These are phyloP conservation scores for Eupithecia tripunctaria DNA, from an alignment of 2,888 invertebrate species.

Conservation along the genomic window DNA sequence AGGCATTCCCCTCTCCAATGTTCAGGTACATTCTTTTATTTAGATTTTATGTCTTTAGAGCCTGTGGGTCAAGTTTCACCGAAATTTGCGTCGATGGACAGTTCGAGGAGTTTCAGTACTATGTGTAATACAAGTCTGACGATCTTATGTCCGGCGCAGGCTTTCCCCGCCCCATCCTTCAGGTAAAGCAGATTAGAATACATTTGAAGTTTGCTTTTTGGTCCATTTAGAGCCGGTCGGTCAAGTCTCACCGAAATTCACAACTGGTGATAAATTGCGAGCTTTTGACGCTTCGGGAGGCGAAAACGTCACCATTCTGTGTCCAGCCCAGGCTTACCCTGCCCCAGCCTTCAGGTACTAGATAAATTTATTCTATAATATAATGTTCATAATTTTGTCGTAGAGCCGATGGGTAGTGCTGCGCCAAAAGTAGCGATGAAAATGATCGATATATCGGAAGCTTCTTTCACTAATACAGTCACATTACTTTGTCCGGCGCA, in stretches of 20 bases:
- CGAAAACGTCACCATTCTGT: conserved; percentile 84
- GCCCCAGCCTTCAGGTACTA: conserved; percentile 86
- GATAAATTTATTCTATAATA: conserved; percentile 23
- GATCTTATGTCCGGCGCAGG: conserved; percentile 90
- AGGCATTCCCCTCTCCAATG: conserved; percentile 89
- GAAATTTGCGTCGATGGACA: conserved; percentile 86
- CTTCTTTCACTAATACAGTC: conserved; percentile 61
- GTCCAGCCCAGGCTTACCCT: conserved; percentile 91
- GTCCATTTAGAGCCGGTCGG: conserved; percentile 86
- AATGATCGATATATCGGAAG: conserved; percentile 79
- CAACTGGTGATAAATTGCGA: conserved; percentile 86
- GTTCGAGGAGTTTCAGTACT: conserved; percentile 86
- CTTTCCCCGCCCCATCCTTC: conserved; percentile 89
- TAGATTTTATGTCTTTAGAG: conserved; percentile 72
- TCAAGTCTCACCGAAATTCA: conserved; percentile 87
- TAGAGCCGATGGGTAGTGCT: conserved; percentile 89
- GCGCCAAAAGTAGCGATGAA: conserved; percentile 87
- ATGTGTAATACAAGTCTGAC: conserved; percentile 83
- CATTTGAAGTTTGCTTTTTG: conserved; percentile 37
- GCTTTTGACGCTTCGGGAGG: conserved; percentile 84
- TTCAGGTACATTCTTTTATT: conserved; percentile 85
- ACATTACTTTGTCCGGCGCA: conserved; percentile 79
- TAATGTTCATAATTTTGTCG: conserved; percentile 45
- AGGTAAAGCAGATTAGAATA: conserved; percentile 80
- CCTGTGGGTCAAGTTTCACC: conserved; percentile 86